Percentiles rank a stretch among this genome's conserved stretches.
Conservation (phyloP, 2,797 vertebrate species). For the Dicrostonyx torquatus region DNA sequence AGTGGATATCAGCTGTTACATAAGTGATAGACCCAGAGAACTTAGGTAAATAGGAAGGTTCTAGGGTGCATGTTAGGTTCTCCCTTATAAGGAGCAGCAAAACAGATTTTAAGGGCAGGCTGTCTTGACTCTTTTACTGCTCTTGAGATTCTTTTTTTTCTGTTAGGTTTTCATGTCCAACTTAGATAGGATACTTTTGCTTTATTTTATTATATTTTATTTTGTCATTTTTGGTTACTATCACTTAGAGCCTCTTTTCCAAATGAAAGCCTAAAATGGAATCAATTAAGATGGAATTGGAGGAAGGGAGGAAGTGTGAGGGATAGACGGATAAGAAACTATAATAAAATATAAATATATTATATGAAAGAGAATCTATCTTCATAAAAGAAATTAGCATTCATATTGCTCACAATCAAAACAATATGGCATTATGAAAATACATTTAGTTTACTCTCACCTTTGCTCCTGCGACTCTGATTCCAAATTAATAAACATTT, state of each 20-base stretch:
- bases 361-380: neutral
- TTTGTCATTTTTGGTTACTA: neutral
- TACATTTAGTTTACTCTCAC: neutral
- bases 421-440: neutral
- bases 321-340: neutral
- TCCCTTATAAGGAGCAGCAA: too few species aligned
- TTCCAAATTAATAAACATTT: neutral
- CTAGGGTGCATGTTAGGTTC: neutral
- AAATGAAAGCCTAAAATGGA: too few species aligned
- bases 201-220: neutral
- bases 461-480: neutral
- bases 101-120: neutral
- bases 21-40: neutral
- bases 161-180: neutral
- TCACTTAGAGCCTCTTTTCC: neutral
- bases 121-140: neutral
- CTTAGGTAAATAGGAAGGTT: neutral
- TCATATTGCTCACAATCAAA: neutral
- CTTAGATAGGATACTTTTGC: neutral
- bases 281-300: neutral
- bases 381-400: neutral
- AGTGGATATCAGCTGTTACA: neutral
- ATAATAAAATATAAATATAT: neutral
- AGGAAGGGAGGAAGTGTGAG: accelerated
- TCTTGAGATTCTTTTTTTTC: neutral